Evolutionary conservation across 2,797 vertebrate genomes (phyloP), one percentile per base, ranked within the genome.

Genomic region (Xenopus petersii): DNA sequence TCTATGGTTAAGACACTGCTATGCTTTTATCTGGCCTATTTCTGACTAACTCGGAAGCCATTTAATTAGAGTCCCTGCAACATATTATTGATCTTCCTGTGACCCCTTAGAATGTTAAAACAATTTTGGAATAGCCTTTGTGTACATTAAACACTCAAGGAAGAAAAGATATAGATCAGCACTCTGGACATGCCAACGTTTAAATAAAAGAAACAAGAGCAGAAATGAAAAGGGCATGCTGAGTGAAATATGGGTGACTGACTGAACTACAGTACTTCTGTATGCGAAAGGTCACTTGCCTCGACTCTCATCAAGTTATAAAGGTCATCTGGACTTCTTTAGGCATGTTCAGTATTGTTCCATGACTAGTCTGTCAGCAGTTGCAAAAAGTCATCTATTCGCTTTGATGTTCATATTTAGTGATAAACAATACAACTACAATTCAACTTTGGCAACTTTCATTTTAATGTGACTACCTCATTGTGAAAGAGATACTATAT

Each of bases 281-380:
- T 48, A 79, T 69, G 76, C 59, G 61, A 73, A 79, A 79, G 76
- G 76, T 74, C 77, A 79, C 46, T 59, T 61, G 54, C 62, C 67
- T 79, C 67, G 70, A 64, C 70, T 65, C 55, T 74, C 77, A 74
- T 74, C 77, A 79, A 74, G 61, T 48, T 70, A 10, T 61, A 79
- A 79, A 79, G 77, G 77, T 79, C 77, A 74, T 55, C 62, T 60
- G 30, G 59, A 60, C 12, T 60, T 8, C 68, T 46, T 42, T 60
- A 48, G 42, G 61, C 67, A 70, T 70, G n/a, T 54, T 74, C 56
- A 46, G 62, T 42, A 12, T 12, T 64, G 30, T 64, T 11, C 30
- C 13, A 64, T 64, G 12, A 71, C 55, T 26, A 70, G 61, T 74
- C 71, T 56, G 56, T 68, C 71, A 60, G 10, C 13, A 24, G 54